phyloP scores from a whole-genome alignment of 2,113 vertebrate species.

The Butorides virescens region DNA sequence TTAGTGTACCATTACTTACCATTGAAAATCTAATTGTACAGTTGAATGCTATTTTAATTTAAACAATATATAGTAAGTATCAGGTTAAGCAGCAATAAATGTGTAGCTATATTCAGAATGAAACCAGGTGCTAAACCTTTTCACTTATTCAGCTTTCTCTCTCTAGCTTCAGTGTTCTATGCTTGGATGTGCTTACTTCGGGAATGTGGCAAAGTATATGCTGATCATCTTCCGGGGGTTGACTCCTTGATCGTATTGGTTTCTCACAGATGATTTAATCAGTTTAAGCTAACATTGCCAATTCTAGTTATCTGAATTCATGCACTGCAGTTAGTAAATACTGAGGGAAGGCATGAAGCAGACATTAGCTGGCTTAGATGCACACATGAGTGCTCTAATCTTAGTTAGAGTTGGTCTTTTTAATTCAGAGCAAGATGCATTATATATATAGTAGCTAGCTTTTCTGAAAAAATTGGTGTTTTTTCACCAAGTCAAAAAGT shows the following conservation, averaged over 20 bases:
- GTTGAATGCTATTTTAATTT: not conserved
- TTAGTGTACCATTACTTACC: not conserved
- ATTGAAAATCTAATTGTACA: not conserved
- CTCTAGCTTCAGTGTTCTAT: not conserved
- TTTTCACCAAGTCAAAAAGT: not conserved
- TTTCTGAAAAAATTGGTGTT: not conserved
- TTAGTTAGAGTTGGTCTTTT: not conserved
- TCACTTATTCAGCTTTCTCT: not conserved
- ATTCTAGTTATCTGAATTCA: not conserved
- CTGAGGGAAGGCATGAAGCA: not conserved
- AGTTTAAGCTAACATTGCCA: not conserved
- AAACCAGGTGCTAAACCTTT: not conserved
- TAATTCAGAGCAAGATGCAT: not conserved
- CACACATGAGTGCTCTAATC: not conserved
- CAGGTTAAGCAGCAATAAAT: not conserved
- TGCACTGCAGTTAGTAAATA: not conserved
- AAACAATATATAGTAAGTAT: not conserved
- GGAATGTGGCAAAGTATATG: not conserved
- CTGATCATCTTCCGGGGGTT: not conserved
- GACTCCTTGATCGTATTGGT: not conserved
- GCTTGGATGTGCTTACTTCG: not conserved
- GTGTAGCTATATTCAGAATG: not conserved
- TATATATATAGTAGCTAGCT: not conserved
- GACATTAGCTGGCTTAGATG: accelerated
- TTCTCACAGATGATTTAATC: not conserved